These are phyloP conservation scores for Alloplasta piceator DNA, from an alignment of 2,888 invertebrate genomes.

Conservation along the genomic window DNA sequence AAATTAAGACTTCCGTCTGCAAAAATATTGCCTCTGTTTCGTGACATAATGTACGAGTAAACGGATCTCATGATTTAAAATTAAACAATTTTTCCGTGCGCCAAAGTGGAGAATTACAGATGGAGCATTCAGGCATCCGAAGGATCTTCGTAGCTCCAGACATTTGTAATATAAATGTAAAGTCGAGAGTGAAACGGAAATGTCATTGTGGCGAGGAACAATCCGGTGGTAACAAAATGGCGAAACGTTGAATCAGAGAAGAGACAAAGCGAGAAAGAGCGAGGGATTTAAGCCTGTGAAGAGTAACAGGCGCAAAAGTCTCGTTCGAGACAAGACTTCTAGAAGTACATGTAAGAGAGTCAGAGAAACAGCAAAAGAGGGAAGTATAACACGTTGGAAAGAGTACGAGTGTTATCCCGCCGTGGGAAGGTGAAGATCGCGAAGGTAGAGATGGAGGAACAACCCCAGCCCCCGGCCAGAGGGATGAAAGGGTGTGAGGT, in stretches of 20 bases:
- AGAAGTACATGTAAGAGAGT: conserved; percentile 28
- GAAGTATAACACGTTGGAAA: conserved; percentile 32
- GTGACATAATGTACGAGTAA: too few species aligned
- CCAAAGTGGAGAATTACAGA: background rate
- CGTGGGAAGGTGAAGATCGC: conserved; percentile 43
- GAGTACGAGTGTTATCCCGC: conserved; percentile 17
- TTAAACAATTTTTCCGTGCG: too few species aligned
- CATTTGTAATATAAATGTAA: conserved; percentile 30
- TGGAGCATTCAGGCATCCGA: conserved; percentile 1
- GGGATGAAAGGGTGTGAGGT: conserved; percentile 62
- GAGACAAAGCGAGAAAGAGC: background rate
- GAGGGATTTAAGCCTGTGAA: background rate
- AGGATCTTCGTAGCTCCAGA: background rate
- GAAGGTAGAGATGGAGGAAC: conserved; percentile 27
- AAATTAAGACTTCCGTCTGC: too few species aligned
- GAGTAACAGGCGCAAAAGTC: conserved; percentile 25
- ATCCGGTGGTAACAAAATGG: conserved; percentile 2
- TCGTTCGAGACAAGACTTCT: conserved; percentile 46
- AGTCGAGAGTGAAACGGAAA: conserved; percentile 27
- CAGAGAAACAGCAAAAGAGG: conserved; percentile 36
- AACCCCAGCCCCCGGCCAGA: background rate
- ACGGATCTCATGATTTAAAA: too few species aligned
- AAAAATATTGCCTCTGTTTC: too few species aligned
- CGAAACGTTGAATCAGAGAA: conserved; percentile 13
- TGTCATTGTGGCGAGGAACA: conserved; percentile 26